These are phyloP conservation scores for Marronus borbonicus DNA, from an alignment of 2,888 invertebrate genomes.

Conservation along the genomic window DNA sequence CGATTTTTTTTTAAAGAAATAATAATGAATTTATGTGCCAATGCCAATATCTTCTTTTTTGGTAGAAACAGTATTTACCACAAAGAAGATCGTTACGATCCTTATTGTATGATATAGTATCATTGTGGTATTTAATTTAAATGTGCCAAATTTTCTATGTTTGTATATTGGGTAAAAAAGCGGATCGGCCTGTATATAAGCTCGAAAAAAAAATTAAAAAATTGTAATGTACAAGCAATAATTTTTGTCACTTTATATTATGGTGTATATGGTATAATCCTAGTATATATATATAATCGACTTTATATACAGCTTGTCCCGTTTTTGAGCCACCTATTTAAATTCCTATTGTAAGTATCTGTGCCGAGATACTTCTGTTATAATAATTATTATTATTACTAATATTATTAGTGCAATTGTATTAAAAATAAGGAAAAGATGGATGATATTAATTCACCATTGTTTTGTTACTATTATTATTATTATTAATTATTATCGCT, in stretches of 20 bases:
- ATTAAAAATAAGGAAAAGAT: slow-evolving; percentile 32
- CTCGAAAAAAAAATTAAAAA: neutral
- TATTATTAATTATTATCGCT: slow-evolving; percentile 11
- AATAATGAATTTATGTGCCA: slow-evolving; percentile 63
- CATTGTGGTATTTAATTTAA: slow-evolving; percentile 4
- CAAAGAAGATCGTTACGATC: neutral
- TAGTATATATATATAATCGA: too few relatives aligned
- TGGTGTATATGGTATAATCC: too few relatives aligned
- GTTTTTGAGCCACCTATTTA: neutral
- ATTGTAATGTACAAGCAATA: slow-evolving; percentile 9
- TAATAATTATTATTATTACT: slow-evolving; percentile 12
- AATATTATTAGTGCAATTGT: slow-evolving; percentile 56
- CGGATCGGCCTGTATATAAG: neutral
- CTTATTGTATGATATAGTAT: too few relatives aligned
- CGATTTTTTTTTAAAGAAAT: slow-evolving; percentile 33
- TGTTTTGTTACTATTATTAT: slow-evolving; percentile 44
- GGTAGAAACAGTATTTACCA: slow-evolving; percentile 15
- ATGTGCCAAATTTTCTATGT: slow-evolving; percentile 54
- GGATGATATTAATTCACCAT: slow-evolving; percentile 28
- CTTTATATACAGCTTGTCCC: slow-evolving; percentile 1
- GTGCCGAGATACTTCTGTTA: slow-evolving; percentile 11
- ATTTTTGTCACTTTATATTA: neutral
- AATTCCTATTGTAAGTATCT: neutral
- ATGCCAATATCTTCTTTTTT: slow-evolving; percentile 48
- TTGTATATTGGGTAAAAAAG: neutral